Percentiles rank a stretch among this genome's conserved stretches.
Evolutionary conservation across 2,888 invertebrate genomes (phyloP).

Genomic region (Thalpophila matura): DNA sequence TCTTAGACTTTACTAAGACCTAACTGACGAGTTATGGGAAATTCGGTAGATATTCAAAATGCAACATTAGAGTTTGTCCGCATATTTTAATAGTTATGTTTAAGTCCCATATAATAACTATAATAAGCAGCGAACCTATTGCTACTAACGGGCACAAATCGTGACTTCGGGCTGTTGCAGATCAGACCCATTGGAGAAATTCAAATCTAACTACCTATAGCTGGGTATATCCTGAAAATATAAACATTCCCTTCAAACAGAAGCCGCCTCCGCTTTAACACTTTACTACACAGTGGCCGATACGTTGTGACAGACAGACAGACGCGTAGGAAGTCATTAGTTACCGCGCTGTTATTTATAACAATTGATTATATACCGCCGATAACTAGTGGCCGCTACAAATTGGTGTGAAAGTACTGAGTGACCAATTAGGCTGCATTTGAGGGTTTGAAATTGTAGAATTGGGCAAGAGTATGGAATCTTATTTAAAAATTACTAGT

Average conservation of each 20-base stretch:
- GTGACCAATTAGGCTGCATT: constrained; percentile 37
- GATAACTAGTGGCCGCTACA: constrained; percentile 50
- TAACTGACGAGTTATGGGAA: too few relatives aligned
- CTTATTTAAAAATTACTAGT: background rate
- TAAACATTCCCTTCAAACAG: background rate
- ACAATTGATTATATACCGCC: constrained; percentile 61
- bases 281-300: constrained; percentile 57
- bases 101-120: too few relatives aligned
- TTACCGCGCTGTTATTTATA: constrained; percentile 74
- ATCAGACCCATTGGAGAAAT: too few relatives aligned
- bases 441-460: constrained; percentile 9
- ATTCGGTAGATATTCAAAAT: too few relatives aligned
- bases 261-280: constrained; percentile 61
- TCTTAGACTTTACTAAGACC: too few relatives aligned
- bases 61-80: too few relatives aligned
- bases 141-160: too few relatives aligned
- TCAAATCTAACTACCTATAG: background rate
- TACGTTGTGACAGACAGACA: constrained; percentile 78
- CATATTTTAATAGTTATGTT: too few relatives aligned
- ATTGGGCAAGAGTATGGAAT: background rate
- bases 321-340: constrained; percentile 83
- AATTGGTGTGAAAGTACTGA: constrained; percentile 47
- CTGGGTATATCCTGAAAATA: background rate
- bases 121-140: too few relatives aligned
- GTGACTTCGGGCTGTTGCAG: too few relatives aligned